These are phyloP conservation scores for Habrosyne pyritoides DNA, from an alignment of 2,888 invertebrate species.

Conservation along the genomic window DNA sequence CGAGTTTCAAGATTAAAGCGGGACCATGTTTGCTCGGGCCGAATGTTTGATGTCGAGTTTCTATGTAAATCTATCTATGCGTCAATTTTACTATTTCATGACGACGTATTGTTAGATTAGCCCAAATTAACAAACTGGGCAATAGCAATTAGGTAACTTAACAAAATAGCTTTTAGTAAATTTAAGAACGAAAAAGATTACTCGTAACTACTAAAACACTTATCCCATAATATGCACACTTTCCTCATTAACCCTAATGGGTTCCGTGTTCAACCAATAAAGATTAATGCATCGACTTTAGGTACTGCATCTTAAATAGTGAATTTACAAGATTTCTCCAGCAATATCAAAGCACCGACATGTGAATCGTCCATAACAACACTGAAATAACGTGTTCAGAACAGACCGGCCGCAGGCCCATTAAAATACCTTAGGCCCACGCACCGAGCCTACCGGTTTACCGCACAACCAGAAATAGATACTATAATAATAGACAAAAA, in stretches of 20 bases:
- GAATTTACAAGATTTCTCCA: not conserved
- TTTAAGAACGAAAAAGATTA: not conserved
- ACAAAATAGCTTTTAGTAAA: not conserved
- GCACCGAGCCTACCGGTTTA: conserved; percentile 29
- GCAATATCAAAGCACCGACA: not conserved
- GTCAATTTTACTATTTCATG: not conserved
- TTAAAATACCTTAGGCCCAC: conserved; percentile 64
- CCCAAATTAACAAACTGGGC: too few species aligned
- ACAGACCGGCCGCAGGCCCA: conserved; percentile 44
- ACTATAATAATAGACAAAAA: conserved; percentile 33
- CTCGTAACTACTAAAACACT: not conserved
- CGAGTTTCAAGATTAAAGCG: not conserved
- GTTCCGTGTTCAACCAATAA: not conserved
- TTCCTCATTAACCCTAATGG: not conserved
- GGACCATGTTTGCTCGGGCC: conserved; percentile 1
- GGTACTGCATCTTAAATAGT: not conserved
- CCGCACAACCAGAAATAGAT: conserved; percentile 34
- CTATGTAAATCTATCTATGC: conserved; percentile 1
- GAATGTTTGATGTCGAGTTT: not conserved
- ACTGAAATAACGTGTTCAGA: conserved; percentile 5
- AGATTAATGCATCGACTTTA: not conserved
- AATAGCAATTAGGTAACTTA: too few species aligned
- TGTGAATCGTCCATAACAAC: not conserved
- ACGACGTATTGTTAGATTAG: not conserved
- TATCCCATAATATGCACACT: not conserved